Conservation (phyloP, 2,888 invertebrate genomes). For the Neria commutata region DNA sequence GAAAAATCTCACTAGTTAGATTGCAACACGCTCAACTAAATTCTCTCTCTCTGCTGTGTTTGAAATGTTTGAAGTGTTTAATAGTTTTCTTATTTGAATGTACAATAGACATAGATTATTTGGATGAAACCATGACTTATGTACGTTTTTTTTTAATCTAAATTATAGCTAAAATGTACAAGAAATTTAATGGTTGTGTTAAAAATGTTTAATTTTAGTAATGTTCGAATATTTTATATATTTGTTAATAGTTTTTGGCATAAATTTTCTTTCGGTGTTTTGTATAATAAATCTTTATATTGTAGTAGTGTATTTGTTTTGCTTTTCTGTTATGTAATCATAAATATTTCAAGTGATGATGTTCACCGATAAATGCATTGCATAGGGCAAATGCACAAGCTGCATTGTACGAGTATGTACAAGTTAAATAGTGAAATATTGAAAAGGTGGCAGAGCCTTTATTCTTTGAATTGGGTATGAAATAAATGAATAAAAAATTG, state of each 20-base stretch:
- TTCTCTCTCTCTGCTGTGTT: neutral
- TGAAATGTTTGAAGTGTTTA: neutral
- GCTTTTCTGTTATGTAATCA: too few species aligned
- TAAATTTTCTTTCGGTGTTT: slow-evolving; percentile 21
- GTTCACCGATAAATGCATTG: too few species aligned
- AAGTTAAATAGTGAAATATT: too few species aligned
- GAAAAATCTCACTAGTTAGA: neutral
- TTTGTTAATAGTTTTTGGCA: slow-evolving; percentile 12
- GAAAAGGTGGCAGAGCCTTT: too few species aligned
- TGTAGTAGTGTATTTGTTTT: too few species aligned
- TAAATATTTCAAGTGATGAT: too few species aligned
- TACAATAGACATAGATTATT: neutral
- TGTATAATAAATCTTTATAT: slow-evolving; percentile 13
- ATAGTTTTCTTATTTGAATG: neutral
- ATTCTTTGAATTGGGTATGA: too few species aligned
- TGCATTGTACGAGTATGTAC: too few species aligned
- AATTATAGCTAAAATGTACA: neutral
- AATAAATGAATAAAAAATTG: too few species aligned
- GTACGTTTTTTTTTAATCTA: neutral
- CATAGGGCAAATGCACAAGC: too few species aligned
- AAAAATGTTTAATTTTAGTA: too few species aligned
- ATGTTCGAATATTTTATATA: neutral
- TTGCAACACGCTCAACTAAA: neutral
- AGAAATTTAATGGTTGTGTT: slow-evolving; percentile 3
- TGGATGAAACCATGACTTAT: neutral